Base-by-base conservation (phyloP, 2,888 invertebrate genomes). In the Zaprionus lineosus region DNA sequence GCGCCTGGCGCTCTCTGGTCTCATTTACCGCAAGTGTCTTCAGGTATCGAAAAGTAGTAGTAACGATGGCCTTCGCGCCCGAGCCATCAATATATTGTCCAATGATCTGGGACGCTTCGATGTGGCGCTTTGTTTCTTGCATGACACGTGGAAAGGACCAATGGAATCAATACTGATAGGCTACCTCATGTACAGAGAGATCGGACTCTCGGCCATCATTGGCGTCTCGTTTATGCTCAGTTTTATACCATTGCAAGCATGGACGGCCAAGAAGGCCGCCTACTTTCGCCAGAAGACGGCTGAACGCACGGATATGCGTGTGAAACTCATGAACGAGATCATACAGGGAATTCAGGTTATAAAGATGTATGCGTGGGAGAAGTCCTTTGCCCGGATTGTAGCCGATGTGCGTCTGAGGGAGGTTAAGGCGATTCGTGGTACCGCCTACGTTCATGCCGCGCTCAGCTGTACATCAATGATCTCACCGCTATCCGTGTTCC, bases 101-200 rank as follows among this genome's bases (percentile, higher is more conserved):
- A 99, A 98, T 87, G 98, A 99, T 89, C 96, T 98, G 66, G 96
- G 95, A 83, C 93, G 95, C 46, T 97, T 98, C 89, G 98, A 99
- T 88, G 93, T 97, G 87, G 95, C 96, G 7, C 93, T 97, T 48
- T 93, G 96, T 70, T 96, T 98, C 88, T 90, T 97, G 3, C 98
- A 98, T 33, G 98, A 96, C 88, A 91, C 97, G 18, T 97, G 97
- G 97, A 94, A 97, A 60, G 97, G 96, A 0, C 96, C 97, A 0
- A 87, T 96, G 11, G 95, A 90, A 52, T 88, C 89, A 0, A 9
- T 90, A 0, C 39, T 90, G 1, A 86, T 90, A 29, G 89, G 90
- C 0, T 91, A 89, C 55, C 91, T 94, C n/a, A 90, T 93, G 77
- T 93, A 91, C 78, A 74, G 85, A 2, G 89, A 92, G 76, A 93